Percentiles rank a stretch among this genome's conserved stretches.
These are phyloP conservation scores for Erebia palarica DNA, from an alignment of 2,888 invertebrate genomes.

Conservation along the genomic window DNA sequence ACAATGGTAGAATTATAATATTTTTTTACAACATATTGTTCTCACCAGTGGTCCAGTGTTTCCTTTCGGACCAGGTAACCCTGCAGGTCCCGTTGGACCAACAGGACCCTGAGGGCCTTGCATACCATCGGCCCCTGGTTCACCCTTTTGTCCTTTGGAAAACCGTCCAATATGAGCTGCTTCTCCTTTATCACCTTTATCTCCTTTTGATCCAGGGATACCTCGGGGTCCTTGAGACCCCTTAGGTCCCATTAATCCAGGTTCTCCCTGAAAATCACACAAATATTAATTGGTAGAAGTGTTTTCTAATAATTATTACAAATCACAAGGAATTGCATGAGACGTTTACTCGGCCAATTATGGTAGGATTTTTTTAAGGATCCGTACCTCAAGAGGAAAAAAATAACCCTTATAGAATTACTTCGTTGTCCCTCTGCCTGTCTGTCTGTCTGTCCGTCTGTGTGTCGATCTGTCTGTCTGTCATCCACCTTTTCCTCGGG, in stretches of 20 bases:
- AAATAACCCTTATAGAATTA: too few relatives aligned
- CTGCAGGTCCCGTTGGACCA: conserved; percentile 84
- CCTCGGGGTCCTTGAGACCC: conserved; percentile 91
- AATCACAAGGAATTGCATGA: too few relatives aligned
- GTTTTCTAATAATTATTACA: too few relatives aligned
- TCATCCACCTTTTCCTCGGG: too few relatives aligned
- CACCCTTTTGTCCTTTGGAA: conserved; percentile 93
- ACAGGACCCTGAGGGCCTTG: conserved; percentile 85
- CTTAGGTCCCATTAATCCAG: conserved; percentile 86
- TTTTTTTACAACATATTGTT: neutral
- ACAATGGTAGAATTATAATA: neutral
- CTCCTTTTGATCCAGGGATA: conserved; percentile 84
- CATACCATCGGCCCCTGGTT: conserved; percentile 89
- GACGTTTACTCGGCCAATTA: too few relatives aligned
- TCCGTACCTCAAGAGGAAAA: too few relatives aligned
- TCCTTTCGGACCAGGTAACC: conserved; percentile 84
- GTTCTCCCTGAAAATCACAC: conserved; percentile 82
- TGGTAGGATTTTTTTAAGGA: too few relatives aligned
- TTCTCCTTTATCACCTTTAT: conserved; percentile 91
- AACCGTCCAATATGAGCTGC: conserved; percentile 87
- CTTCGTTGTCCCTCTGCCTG: too few relatives aligned
- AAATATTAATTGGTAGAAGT: neutral
- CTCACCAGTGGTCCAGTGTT: conserved; percentile 82
- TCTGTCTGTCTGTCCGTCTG: too few relatives aligned
- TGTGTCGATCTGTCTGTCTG: too few relatives aligned